These are phyloP conservation scores for Heliconius aoede DNA, from an alignment of 2,888 invertebrate species.

Conservation along the genomic window DNA sequence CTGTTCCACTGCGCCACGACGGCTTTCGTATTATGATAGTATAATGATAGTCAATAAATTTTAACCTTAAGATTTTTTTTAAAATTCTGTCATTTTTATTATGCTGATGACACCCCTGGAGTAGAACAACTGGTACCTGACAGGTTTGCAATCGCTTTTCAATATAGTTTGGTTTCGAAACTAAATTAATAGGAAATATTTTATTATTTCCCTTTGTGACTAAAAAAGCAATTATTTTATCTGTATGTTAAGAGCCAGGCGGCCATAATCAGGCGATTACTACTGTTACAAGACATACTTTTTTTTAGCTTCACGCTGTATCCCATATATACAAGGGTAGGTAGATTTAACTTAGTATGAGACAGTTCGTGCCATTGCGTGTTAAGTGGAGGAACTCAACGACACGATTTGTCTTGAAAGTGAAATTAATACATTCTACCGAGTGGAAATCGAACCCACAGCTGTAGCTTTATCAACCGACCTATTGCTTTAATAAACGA, in stretches of 20 bases:
- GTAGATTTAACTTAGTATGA: neutral
- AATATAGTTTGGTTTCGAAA: conserved; percentile 15
- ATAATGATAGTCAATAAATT: neutral
- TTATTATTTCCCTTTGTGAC: neutral
- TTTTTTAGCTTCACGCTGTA: neutral
- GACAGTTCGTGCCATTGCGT: neutral
- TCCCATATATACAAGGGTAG: neutral
- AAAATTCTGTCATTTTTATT: neutral
- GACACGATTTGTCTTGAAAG: no score
- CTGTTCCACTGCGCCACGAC: neutral
- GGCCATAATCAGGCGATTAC: neutral
- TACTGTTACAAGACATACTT: neutral
- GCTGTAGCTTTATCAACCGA: neutral
- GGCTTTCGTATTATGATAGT: neutral
- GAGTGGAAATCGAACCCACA: neutral
- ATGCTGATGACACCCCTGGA: neutral
- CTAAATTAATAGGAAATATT: conserved; percentile 8
- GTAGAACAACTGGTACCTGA: conserved; percentile 19
- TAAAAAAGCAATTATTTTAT: neutral
- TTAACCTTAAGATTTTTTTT: neutral
- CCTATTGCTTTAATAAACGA: no score
- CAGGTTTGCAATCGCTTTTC: conserved; percentile 7
- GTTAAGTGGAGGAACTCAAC: neutral
- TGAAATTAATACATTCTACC: no score
- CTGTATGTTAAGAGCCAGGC: neutral